Conservation (phyloP, 1,140 invertebrate genomes). For the Amyelois transitella region DNA sequence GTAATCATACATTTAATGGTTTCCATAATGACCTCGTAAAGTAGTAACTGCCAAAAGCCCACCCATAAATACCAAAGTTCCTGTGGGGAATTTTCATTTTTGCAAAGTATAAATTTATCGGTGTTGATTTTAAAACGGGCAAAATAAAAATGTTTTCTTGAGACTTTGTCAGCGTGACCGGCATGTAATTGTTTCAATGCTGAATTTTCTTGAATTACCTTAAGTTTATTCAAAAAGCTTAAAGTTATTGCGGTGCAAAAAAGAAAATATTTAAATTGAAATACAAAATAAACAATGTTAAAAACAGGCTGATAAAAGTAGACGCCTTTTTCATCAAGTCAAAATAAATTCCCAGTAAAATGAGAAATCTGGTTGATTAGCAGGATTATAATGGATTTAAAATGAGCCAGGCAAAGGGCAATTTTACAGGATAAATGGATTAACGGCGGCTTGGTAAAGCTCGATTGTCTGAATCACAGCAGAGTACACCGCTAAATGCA, state of each 20-base stretch:
- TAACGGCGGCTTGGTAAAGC: constrained; percentile 28
- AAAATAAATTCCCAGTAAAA: constrained; percentile 7
- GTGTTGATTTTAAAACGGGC: neutral
- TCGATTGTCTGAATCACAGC: constrained; percentile 42
- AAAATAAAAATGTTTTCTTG: no score
- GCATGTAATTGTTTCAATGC: no score
- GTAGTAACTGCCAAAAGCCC: constrained; percentile 47
- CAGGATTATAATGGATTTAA: constrained; percentile 24
- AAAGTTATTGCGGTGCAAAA: no score
- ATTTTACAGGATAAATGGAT: constrained; percentile 47
- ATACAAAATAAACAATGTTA: no score
- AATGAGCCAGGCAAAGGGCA: constrained; percentile 23
- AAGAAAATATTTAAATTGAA: no score
- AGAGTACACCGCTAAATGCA: constrained; percentile 41
- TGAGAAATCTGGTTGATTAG: constrained; percentile 22
- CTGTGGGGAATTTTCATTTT: constrained; percentile 29
- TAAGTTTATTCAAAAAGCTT: no score
- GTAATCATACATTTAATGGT: constrained; percentile 70
- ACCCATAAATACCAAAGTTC: constrained; percentile 42
- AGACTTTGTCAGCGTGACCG: no score
- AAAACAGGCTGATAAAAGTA: neutral
- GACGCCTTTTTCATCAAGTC: neutral
- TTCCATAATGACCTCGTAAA: constrained; percentile 66
- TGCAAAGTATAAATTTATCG: neutral
- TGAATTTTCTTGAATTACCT: no score